A percentile compares a stretch with the other conserved stretches of the same genome.
Conservation (phyloP, 2,888 invertebrate species). For the Stratiomys singularior region DNA sequence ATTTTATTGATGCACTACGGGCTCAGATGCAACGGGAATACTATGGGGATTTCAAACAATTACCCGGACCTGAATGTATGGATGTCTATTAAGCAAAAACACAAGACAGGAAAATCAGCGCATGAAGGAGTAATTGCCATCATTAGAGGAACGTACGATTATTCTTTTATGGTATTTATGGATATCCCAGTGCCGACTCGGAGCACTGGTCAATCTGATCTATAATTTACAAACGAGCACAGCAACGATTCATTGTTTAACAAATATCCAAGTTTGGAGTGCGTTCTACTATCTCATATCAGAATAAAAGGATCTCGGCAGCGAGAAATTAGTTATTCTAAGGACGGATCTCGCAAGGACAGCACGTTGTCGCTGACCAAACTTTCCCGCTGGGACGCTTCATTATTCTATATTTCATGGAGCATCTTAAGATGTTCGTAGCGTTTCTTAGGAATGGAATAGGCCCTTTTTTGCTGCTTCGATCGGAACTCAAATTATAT, state of each 20-base stretch:
- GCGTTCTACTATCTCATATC: no score
- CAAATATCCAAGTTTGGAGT: no score
- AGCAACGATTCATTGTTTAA: no score
- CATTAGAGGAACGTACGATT: conserved; percentile 40
- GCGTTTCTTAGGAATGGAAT: conserved; percentile 20
- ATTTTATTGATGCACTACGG: background rate
- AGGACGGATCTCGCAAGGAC: no score
- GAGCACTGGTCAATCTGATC: background rate
- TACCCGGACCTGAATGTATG: background rate
- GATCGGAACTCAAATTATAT: conserved; percentile 41
- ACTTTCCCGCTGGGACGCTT: background rate
- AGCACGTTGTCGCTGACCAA: background rate
- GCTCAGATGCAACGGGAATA: background rate
- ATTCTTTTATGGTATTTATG: background rate
- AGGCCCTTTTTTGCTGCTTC: conserved; percentile 35
- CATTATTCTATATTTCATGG: background rate
- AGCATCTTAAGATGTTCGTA: background rate
- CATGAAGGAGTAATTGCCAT: conserved; percentile 45
- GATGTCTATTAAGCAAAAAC: conserved; percentile 22
- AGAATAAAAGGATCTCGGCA: no score
- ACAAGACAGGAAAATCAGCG: conserved; percentile 43
- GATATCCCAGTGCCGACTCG: background rate
- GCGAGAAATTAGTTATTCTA: no score
- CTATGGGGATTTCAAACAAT: conserved; percentile 17
- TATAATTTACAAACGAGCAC: background rate